Evolutionary conservation across 2,113 vertebrate species (phyloP).

Genomic region (Mus musculus): GRCm39 chr10:87060501-87061000

Average conservation of each 20-base stretch:
- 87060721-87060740: not conserved
- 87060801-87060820: too few species aligned
- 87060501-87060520: not conserved
- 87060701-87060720: too few species aligned
- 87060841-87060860: not conserved
- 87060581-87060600: not conserved
- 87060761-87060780: not conserved
- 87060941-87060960: not conserved
- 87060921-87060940: not conserved
- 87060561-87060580: not conserved
- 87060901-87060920: not conserved
- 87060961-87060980: not conserved
- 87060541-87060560: not conserved
- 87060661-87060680: too few species aligned
- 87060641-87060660: too few species aligned
- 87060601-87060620: not conserved
- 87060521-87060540: not conserved
- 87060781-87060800: not conserved
- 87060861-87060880: not conserved
- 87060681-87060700: too few species aligned
- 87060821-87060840: not conserved
- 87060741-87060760: not conserved
- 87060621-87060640: accelerated
- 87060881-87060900: not conserved
- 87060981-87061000: too few species aligned